Percentiles rank a stretch among this genome's conserved stretches.
These are phyloP conservation scores for Naso thynnoides DNA, from an alignment of 2,797 vertebrate genomes.

Conservation along the genomic window DNA sequence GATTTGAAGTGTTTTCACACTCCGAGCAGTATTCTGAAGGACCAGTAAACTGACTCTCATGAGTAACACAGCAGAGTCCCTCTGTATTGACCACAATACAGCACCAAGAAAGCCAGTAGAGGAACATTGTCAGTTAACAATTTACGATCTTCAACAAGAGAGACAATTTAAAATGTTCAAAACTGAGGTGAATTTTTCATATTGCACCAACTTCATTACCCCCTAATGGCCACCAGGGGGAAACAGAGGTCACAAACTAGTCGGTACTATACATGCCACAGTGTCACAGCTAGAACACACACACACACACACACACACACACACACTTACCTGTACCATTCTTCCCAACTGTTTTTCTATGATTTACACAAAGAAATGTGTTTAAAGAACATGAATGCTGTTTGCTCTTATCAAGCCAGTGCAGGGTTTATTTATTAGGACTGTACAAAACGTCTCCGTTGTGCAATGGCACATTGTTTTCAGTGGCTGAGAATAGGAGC, in stretches of 20 bases:
- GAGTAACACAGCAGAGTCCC: not conserved
- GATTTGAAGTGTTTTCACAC: not conserved
- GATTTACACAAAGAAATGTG: constrained; percentile 10
- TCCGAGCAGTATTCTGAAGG: not conserved
- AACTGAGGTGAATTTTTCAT: not conserved
- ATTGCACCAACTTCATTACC: not conserved
- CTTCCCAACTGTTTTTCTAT: not conserved
- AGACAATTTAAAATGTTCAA: not conserved
- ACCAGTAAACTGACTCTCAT: not conserved
- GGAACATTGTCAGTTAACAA: not conserved
- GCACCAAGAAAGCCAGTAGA: not conserved
- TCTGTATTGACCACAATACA: not conserved
- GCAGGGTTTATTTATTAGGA: constrained; percentile 1
- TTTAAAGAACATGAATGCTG: not conserved
- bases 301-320: constrained; percentile 1
- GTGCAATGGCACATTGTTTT: constrained; percentile 24
- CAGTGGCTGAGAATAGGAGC: constrained; percentile 17
- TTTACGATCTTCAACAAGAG: not conserved
- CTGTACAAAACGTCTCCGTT: constrained; percentile 12
- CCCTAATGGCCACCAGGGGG: constrained; percentile 53
- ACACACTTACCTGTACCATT: not conserved
- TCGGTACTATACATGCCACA: not conserved
- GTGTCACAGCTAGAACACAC: not conserved
- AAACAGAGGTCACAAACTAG: constrained; percentile 24
- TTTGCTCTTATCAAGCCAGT: constrained; percentile 41